Conservation (phyloP, 2,888 invertebrate genomes). For the Stictocephala bisonia region DNA sequence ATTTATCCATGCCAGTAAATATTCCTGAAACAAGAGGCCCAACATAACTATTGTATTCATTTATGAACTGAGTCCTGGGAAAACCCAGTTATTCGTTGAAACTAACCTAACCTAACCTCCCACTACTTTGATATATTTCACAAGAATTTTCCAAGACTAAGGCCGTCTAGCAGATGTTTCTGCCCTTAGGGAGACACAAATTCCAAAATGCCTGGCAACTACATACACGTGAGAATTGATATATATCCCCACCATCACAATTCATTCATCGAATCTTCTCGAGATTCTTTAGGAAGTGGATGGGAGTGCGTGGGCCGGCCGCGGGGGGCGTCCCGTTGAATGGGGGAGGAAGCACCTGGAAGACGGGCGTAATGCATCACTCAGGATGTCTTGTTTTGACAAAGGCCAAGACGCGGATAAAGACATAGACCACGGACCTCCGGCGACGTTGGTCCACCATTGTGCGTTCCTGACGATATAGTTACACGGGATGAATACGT, state of each 20-base stretch:
- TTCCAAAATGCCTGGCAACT: too few species aligned
- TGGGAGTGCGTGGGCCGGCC: neutral
- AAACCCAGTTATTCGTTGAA: too few species aligned
- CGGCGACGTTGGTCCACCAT: conserved; percentile 19
- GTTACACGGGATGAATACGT: conserved; percentile 28
- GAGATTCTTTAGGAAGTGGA: neutral
- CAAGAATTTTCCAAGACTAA: too few species aligned
- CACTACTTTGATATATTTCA: too few species aligned
- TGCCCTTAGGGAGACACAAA: too few species aligned
- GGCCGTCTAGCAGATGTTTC: too few species aligned
- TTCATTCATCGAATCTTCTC: neutral
- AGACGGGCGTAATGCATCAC: conserved; percentile 14
- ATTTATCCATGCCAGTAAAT: too few species aligned
- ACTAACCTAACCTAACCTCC: too few species aligned
- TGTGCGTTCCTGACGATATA: conserved; percentile 28
- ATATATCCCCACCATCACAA: conserved; percentile 2
- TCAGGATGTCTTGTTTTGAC: conserved; percentile 42
- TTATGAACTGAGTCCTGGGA: too few species aligned
- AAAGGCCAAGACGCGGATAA: conserved; percentile 24
- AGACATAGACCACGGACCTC: conserved; percentile 29
- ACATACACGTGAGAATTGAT: conserved; percentile 12
- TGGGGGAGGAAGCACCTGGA: conserved; percentile 29
- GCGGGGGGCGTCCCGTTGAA: conserved; percentile 2
- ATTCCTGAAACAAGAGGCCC: too few species aligned
- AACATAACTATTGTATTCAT: too few species aligned